Percentiles rank a stretch among this genome's conserved stretches.
phyloP scores from a whole-genome alignment of 2,113 vertebrate genomes.

The Garra rufa region DNA sequence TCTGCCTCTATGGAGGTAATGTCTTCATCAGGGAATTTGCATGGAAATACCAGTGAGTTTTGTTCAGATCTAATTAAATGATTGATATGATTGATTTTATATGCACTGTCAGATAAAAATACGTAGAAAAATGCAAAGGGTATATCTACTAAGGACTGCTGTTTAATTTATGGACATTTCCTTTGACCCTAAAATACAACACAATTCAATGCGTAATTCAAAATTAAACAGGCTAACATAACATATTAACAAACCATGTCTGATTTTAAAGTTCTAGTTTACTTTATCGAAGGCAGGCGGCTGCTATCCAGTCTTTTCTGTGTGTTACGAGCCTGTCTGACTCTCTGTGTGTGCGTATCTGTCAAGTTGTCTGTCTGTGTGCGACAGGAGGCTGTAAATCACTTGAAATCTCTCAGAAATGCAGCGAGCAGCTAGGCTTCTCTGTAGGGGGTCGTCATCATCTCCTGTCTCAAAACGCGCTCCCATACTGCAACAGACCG shows the following conservation, averaged over 20 bases:
- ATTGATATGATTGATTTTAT: not conserved
- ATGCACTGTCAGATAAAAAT: not conserved
- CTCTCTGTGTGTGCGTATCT: slow-evolving; percentile 18
- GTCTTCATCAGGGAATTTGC: slow-evolving; percentile 18
- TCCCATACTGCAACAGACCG: slow-evolving; percentile 38
- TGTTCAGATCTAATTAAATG: not conserved
- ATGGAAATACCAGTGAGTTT: not conserved
- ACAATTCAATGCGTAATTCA: not conserved
- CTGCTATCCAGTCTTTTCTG: slow-evolving; percentile 38
- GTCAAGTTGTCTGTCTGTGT: slow-evolving; percentile 32
- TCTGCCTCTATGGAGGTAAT: slow-evolving; percentile 38
- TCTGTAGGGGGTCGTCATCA: slow-evolving; percentile 54
- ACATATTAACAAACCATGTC: too few species aligned
- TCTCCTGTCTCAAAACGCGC: slow-evolving; percentile 43
- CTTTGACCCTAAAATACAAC: not conserved
- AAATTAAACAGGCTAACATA: not conserved
- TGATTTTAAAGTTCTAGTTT: not conserved
- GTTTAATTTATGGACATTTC: not conserved
- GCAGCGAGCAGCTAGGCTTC: slow-evolving; percentile 48
- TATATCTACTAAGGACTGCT: not conserved
- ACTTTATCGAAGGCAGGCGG: not conserved
- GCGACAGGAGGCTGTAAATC: slow-evolving; percentile 55
- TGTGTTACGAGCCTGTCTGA: slow-evolving; percentile 27
- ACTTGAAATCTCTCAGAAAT: slow-evolving; percentile 51
- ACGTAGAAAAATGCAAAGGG: not conserved